These are phyloP conservation scores for Ochlodes sylvanus DNA, from an alignment of 2,888 invertebrate genomes.

Conservation along the genomic window DNA sequence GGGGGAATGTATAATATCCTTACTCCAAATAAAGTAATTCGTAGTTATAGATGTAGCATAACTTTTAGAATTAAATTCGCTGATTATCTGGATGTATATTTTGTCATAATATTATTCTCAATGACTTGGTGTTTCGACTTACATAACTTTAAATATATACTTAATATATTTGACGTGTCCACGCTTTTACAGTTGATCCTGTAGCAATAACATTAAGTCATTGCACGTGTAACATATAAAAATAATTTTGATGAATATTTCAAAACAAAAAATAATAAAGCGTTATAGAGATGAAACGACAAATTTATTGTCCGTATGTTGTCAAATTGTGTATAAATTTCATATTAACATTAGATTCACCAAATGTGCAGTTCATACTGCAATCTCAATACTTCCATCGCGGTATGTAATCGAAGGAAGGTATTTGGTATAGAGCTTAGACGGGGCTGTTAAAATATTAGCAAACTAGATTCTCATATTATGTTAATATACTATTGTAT, in stretches of 20 bases:
- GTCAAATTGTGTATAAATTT: neutral
- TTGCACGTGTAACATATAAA: neutral
- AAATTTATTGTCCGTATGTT: neutral
- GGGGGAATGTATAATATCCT: conserved; percentile 24
- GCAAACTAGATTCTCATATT: conserved; percentile 6
- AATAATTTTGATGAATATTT: neutral
- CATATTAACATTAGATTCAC: too few relatives aligned
- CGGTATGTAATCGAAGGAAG: neutral
- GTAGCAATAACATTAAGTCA: neutral
- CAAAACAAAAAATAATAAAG: neutral
- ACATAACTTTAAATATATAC: conserved; percentile 5
- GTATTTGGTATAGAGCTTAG: neutral
- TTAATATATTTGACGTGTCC: neutral
- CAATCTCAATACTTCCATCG: neutral
- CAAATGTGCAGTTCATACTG: neutral
- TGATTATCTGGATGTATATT: conserved; percentile 26
- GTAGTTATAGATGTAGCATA: conserved; percentile 6
- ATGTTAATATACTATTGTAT: conserved; percentile 11
- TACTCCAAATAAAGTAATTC: conserved; percentile 12
- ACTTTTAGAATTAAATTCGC: conserved; percentile 12
- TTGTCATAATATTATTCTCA: conserved; percentile 12
- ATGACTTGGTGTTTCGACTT: conserved; percentile 14
- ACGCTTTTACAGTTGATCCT: neutral
- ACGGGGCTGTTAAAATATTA: conserved; percentile 6
- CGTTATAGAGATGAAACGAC: neutral